Evolutionary conservation across 2,888 invertebrate genomes (phyloP).

Genomic region (Choreutis nemorana): DNA sequence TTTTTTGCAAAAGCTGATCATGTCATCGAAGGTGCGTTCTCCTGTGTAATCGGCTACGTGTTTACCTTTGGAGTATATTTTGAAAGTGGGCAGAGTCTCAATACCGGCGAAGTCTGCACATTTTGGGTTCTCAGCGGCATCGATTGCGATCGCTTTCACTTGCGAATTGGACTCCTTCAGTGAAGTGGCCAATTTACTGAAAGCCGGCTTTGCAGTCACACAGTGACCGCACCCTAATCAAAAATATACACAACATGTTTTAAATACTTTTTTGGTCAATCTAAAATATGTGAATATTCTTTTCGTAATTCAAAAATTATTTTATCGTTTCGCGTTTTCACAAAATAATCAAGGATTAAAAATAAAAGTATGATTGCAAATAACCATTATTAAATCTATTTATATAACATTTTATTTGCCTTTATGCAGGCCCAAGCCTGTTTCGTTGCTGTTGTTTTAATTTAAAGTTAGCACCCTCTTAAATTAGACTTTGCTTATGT

Average conservation of each 20-base stretch:
- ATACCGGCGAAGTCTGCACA: constrained; percentile 68
- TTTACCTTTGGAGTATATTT: constrained; percentile 65
- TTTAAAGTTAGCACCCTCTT: too few relatives aligned
- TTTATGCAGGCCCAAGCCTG: too few relatives aligned
- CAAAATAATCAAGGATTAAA: too few relatives aligned
- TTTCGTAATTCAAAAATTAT: constrained; percentile 2
- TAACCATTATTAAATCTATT: too few relatives aligned
- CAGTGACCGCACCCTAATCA: constrained; percentile 78
- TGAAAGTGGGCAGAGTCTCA: constrained; percentile 73
- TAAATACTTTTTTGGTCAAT: constrained; percentile 1
- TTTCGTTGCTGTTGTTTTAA: too few relatives aligned
- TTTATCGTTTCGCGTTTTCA: too few relatives aligned
- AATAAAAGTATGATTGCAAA: too few relatives aligned
- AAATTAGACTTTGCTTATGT: too few relatives aligned
- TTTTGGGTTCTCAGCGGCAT: constrained; percentile 70
- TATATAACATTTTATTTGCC: too few relatives aligned
- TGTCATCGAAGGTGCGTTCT: constrained; percentile 58
- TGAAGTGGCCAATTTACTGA: constrained; percentile 62
- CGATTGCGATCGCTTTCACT: constrained; percentile 66
- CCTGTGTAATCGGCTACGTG: constrained; percentile 65
- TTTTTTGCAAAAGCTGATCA: constrained; percentile 54
- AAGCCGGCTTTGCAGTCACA: constrained; percentile 72
- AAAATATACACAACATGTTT: constrained; percentile 4
- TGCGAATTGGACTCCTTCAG: constrained; percentile 39
- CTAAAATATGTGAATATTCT: too few relatives aligned